phyloP scores from a whole-genome alignment of 64 coral and sea anemone genomes.

The Orbicella faveolata region DNA sequence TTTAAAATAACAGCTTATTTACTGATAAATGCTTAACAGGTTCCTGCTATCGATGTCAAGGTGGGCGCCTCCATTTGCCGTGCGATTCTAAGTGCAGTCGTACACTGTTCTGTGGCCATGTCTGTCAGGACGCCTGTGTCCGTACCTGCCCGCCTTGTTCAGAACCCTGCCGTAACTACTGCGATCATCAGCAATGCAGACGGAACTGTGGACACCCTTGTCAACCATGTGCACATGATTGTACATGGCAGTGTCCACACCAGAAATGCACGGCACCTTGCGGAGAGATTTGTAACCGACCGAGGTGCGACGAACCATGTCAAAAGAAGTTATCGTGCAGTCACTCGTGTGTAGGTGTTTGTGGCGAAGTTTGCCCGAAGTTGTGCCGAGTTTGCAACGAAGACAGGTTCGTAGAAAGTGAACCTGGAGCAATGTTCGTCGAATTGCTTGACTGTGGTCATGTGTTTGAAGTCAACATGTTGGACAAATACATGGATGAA shows the following conservation, averaged over 20 bases:
- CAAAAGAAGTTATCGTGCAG: constrained; percentile 21
- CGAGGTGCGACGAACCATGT: constrained; percentile 56
- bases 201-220: constrained; percentile 60
- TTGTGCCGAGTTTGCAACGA: constrained; percentile 72
- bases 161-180: constrained; percentile 43
- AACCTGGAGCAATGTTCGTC: constrained; percentile 58
- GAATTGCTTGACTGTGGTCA: constrained; percentile 83
- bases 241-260: constrained; percentile 54
- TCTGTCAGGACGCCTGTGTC: constrained; percentile 34
- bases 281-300: constrained; percentile 34
- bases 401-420: constrained; percentile 57
- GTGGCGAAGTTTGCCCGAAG: constrained; percentile 59
- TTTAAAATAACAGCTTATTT: too few relatives aligned
- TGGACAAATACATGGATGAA: constrained; percentile 61
- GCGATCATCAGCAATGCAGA: constrained; percentile 47
- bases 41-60: constrained; percentile 21
- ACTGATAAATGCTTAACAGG: too few relatives aligned
- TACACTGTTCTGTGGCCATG: constrained; percentile 60
- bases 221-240: not conserved
- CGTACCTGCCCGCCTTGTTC: constrained; percentile 70
- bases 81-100: constrained; percentile 55
- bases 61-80: constrained; percentile 27
- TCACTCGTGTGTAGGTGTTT: constrained; percentile 63
- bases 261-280: constrained; percentile 27
- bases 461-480: constrained; percentile 60